These are phyloP conservation scores for Drosophila stalkeri DNA, from an alignment of 2,888 invertebrate genomes.

Conservation along the genomic window DNA sequence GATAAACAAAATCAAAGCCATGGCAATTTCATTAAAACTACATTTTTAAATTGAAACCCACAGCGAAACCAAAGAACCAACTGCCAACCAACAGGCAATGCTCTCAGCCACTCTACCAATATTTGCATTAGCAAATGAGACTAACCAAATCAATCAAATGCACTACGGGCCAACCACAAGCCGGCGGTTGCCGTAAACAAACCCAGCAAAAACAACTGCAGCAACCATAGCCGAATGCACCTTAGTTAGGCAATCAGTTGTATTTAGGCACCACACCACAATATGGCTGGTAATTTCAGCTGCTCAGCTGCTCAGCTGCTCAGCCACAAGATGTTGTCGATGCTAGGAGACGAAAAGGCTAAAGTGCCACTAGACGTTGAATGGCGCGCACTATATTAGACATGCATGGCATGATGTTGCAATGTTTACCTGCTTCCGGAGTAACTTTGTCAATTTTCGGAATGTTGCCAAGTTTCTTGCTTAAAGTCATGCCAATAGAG, in stretches of 20 bases:
- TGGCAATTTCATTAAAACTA: slow-evolving; percentile 62
- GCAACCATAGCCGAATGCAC: slow-evolving; percentile 16
- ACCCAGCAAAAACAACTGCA: slow-evolving; percentile 12
- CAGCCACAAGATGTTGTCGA: slow-evolving; percentile 55
- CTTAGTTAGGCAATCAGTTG: slow-evolving; percentile 46
- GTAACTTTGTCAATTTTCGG: slow-evolving; percentile 43
- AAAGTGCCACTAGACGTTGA: slow-evolving; percentile 21
- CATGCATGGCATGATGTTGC: slow-evolving; percentile 36
- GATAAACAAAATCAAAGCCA: slow-evolving; percentile 57
- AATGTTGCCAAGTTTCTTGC: slow-evolving; percentile 44
- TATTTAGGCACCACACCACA: slow-evolving; percentile 47
- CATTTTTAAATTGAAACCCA: slow-evolving; percentile 32
- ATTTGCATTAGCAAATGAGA: slow-evolving; percentile 71
- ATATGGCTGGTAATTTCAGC: slow-evolving; percentile 54
- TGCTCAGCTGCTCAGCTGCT: slow-evolving; percentile 33
- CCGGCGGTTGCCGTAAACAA: slow-evolving; percentile 51
- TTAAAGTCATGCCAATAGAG: slow-evolving; percentile 52
- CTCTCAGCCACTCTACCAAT: slow-evolving; percentile 44
- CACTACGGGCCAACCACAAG: slow-evolving; percentile 63
- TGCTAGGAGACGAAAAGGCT: neutral
- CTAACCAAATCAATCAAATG: slow-evolving; percentile 71
- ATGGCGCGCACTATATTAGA: slow-evolving; percentile 31
- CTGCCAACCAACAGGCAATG: neutral
- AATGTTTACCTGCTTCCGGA: slow-evolving; percentile 34
- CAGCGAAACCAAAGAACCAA: slow-evolving; percentile 13